A percentile compares a stretch with the other conserved stretches of the same genome.
These are phyloP conservation scores for Dinocampus coccinellae DNA, from an alignment of 2,888 invertebrate species.

Conservation along the genomic window DNA sequence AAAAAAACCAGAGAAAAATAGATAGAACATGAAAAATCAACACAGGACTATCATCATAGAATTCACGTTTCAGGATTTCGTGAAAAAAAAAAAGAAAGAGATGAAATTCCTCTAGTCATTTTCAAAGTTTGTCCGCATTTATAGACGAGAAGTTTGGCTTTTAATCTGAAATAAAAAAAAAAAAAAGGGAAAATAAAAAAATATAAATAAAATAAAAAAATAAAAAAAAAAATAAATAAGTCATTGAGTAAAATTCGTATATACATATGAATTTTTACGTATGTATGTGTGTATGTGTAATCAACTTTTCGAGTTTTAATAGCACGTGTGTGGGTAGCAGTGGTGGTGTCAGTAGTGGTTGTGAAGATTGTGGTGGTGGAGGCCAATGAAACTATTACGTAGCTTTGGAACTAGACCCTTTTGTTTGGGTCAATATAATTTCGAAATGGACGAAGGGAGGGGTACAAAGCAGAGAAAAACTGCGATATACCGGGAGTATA, in stretches of 20 bases:
- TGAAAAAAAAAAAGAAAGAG: background rate
- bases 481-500: too few species aligned
- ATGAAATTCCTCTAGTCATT: slow-evolving; percentile 13
- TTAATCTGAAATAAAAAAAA: background rate
- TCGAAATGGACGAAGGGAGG: slow-evolving; percentile 5
- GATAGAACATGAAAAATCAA: too few species aligned
- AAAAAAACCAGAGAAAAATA: too few species aligned
- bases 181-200: background rate
- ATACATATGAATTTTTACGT: background rate
- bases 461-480: background rate
- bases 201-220: too few species aligned
- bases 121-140: slow-evolving; percentile 5
- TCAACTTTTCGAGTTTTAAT: slow-evolving; percentile 25
- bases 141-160: background rate
- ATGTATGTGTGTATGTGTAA: background rate
- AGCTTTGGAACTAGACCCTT: slow-evolving; percentile 25
- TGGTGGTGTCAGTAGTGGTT: background rate
- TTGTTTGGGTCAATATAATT: slow-evolving; percentile 30
- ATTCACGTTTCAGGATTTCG: background rate
- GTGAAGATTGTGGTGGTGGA: slow-evolving; percentile 1
- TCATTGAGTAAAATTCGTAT: background rate
- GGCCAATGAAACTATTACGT: slow-evolving; percentile 25
- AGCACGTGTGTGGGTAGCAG: background rate
- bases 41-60: background rate
- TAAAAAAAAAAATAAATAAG: background rate